Percentiles rank a stretch among this genome's conserved stretches.
phyloP scores from a whole-genome alignment of 2,113 vertebrate genomes.

The Crypturellus undulatus region DNA sequence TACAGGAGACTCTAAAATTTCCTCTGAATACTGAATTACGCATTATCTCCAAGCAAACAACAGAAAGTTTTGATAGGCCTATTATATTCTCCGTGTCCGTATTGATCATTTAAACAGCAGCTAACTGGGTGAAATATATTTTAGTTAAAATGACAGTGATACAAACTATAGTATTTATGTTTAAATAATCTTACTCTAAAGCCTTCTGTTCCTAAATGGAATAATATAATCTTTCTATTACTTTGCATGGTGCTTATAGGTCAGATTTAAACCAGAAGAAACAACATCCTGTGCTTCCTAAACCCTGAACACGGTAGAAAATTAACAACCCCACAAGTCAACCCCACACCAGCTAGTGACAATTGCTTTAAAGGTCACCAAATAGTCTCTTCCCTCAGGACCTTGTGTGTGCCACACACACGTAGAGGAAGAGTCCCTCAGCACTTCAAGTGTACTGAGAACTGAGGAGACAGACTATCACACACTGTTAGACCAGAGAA shows the following conservation, averaged over 20 bases:
- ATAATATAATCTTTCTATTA: background rate
- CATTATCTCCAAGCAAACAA: background rate
- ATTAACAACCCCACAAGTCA: background rate
- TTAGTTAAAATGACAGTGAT: background rate
- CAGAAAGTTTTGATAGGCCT: background rate
- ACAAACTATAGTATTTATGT: rapidly evolving
- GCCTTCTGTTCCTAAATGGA: background rate
- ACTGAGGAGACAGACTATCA: background rate
- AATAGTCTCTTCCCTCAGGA: background rate
- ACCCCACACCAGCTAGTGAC: rapidly evolving
- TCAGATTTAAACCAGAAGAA: background rate
- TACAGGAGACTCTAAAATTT: background rate
- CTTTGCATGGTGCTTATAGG: background rate
- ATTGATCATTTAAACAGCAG: background rate
- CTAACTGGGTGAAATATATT: background rate
- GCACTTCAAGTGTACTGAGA: background rate
- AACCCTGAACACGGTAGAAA: background rate
- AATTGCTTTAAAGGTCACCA: background rate
- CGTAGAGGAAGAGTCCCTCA: background rate
- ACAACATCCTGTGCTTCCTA: background rate
- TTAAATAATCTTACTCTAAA: background rate
- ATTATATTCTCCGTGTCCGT: background rate
- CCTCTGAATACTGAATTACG: background rate
- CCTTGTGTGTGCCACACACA: background rate
- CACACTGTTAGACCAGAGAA: background rate